phyloP scores from a whole-genome alignment of 2,888 invertebrate species.

The Drosophila bunnanda region DNA sequence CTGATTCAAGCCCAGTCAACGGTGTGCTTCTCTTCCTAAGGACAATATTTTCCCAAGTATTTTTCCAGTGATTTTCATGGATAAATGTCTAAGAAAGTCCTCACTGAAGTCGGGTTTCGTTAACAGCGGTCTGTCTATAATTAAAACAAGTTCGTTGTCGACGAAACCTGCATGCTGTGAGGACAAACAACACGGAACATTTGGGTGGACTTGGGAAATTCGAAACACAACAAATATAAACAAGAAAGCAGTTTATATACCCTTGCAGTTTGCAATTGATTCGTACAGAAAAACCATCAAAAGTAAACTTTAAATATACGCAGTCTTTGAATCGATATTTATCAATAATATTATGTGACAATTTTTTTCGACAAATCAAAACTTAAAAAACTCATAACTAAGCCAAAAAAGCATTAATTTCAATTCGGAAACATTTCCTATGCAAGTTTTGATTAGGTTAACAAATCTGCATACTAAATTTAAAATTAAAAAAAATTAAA shows the following conservation, averaged over 20 bases:
- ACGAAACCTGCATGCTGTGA: conserved; percentile 97
- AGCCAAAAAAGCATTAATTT: too few species aligned
- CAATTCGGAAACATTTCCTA: too few species aligned
- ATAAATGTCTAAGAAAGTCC: conserved; percentile 64
- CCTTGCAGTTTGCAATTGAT: neutral
- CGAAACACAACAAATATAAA: neutral
- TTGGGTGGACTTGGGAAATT: neutral
- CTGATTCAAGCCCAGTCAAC: neutral
- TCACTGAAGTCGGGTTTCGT: conserved; percentile 94
- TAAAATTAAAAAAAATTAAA: too few species aligned
- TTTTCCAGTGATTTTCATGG: neutral
- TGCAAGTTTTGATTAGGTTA: too few species aligned
- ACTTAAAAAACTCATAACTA: too few species aligned
- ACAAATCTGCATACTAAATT: too few species aligned
- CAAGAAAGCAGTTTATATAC: neutral
- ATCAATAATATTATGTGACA: too few species aligned
- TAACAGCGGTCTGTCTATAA: conserved; percentile 90
- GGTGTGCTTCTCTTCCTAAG: neutral
- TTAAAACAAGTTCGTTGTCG: conserved; percentile 93
- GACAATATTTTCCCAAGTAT: neutral
- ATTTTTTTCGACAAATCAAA: too few species aligned
- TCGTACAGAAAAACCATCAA: neutral
- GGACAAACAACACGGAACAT: conserved; percentile 72
- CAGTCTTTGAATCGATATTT: too few species aligned
- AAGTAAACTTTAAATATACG: too few species aligned